Evolutionary conservation across 2,888 invertebrate species (phyloP), one percentile per base, ranked within the genome.

Genomic region (Dinocampus coccinellae): DNA sequence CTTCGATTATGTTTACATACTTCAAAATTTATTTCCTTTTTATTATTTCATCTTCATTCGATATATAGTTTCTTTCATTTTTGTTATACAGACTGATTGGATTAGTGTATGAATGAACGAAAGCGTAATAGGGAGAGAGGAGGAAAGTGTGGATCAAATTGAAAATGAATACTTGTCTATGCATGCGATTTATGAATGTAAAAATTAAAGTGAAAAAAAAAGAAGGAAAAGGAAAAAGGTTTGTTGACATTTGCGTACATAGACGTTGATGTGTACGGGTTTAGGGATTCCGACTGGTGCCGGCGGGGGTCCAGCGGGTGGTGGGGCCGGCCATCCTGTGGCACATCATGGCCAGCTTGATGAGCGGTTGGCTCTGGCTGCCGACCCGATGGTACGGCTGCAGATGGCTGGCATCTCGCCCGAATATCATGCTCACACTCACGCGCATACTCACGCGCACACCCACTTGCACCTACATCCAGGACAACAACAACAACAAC

Each of bases 381-480:
- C 95, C 78, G 97, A 97, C 89, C 97, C 97, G 76, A 95, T 97
- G 94, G 94, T 92, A 78, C 94, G 97, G 81, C 89, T 97, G 86
- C 97, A 97, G 91, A 96, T 97, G 96, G 96, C 96, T 81, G 95
- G 96, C 86, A 93, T 94, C 83, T 93, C 92, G 81, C 94, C 94
- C 63, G 95, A 95, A 90, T 95, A 95, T 90, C 96, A 96, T 89
- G 95, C 95, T 84, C 96, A 97, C 90, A 95, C 96, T 80, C 96
- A 96, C 88, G 95, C 95, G 82, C 95, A 96, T 89, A 95, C 95
- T 79, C 95, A 95, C 88, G 94, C 96, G 85, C 96, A 97, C 90
- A 94, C 96, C 83, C 95, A 95, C 90, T 93, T 94, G 80, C 95
- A 95, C 89, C 91, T 95, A 80, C 94, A 95, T 90, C 93, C 93